phyloP scores from a whole-genome alignment of 53 echinoderm and acorn worm genomes.

The Pentamera pediparva region DNA sequence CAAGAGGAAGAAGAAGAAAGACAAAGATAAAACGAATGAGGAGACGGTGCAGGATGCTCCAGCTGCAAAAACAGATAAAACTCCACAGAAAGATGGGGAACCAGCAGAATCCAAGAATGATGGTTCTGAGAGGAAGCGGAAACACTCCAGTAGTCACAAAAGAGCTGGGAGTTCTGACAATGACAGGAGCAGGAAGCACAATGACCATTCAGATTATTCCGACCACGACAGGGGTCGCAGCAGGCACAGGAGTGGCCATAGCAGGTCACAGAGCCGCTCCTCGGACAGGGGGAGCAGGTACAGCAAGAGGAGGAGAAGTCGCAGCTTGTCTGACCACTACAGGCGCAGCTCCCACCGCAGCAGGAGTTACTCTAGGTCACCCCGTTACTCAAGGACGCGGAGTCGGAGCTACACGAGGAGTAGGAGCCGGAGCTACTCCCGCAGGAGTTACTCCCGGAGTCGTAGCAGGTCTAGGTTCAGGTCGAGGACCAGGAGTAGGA shows the following conservation, averaged over 20 bases:
- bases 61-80: background rate
- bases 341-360: conserved; percentile 38
- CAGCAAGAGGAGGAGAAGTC: conserved; percentile 44
- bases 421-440: conserved; percentile 58
- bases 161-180: conserved; percentile 12
- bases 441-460: conserved; percentile 63
- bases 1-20: conserved; percentile 48
- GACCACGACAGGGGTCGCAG: conserved; percentile 65
- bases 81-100: conserved; percentile 25
- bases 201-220: conserved; percentile 51
- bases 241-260: conserved; percentile 51
- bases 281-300: conserved; percentile 48
- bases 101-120: conserved; percentile 10
- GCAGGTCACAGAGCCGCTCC: conserved; percentile 51
- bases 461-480: conserved; percentile 57
- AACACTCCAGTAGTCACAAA: conserved; percentile 9
- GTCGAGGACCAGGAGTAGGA: conserved; percentile 56
- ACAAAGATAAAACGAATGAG: conserved; percentile 42
- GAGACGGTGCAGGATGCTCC: conserved; percentile 14
- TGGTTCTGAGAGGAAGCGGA: background rate
- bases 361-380: conserved; percentile 28
- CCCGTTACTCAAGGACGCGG: conserved; percentile 18
- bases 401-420: conserved; percentile 57
- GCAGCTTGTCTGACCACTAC: conserved; percentile 49
- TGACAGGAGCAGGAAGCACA: conserved; percentile 26